A percentile compares a stretch with the other conserved stretches of the same genome.
Evolutionary conservation across 2,113 vertebrate genomes (phyloP).

Genomic region (Cacatua alba): DNA sequence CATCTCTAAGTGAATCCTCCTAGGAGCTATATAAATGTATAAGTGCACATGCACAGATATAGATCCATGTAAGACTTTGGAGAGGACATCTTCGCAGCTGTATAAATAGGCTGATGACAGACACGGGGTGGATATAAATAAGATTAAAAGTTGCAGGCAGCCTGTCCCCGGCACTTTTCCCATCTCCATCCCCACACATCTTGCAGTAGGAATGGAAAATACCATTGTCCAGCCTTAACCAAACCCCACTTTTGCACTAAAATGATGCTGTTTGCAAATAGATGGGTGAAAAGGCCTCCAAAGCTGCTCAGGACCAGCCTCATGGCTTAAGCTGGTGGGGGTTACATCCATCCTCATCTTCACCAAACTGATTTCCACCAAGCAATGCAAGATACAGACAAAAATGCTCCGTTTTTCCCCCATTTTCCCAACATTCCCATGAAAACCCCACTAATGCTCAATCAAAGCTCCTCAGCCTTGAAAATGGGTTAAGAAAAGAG

Average conservation of each 20-base stretch:
- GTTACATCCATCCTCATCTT: neutral
- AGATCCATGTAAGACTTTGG: slow-evolving; percentile 31
- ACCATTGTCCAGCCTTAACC: neutral
- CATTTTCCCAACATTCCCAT: neutral
- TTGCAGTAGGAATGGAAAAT: neutral
- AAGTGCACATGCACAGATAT: neutral
- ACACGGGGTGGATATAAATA: slow-evolving; percentile 56
- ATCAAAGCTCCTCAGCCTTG: neutral
- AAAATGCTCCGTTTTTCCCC: neutral
- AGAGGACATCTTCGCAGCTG: slow-evolving; percentile 7
- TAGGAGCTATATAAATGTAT: slow-evolving; percentile 63
- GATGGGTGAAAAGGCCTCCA: neutral
- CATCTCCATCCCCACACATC: neutral
- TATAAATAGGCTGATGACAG: slow-evolving; percentile 66
- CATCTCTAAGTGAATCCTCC: slow-evolving; percentile 59
- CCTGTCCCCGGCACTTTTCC: neutral
- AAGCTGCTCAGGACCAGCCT: neutral
- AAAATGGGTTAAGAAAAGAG: neutral
- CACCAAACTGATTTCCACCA: accelerated
- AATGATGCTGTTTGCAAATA: neutral
- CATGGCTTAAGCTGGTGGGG: neutral
- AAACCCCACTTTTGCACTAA: neutral
- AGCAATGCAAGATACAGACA: neutral
- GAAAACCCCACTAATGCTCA: neutral
- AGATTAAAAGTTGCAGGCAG: neutral